A percentile compares a stretch with the other conserved stretches of the same genome.
These are phyloP conservation scores for Dreissena rostriformis DNA, from an alignment of 1,140 invertebrate genomes.

Conservation along the genomic window DNA sequence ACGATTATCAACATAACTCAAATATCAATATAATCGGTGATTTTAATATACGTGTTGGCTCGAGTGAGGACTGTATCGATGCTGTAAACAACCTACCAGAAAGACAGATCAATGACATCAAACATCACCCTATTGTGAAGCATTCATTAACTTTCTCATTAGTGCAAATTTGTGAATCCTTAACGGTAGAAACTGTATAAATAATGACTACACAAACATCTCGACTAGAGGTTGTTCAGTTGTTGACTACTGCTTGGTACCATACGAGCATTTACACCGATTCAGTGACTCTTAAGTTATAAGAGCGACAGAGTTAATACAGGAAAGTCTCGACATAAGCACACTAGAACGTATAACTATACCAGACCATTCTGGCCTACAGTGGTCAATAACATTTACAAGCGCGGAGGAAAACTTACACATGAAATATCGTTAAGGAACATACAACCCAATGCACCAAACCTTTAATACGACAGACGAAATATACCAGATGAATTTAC, in stretches of 20 bases:
- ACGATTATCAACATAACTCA: not conserved
- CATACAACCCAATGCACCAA: no score
- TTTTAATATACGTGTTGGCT: not conserved
- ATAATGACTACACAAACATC: not conserved
- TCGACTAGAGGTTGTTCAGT: not conserved
- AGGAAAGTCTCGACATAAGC: no score
- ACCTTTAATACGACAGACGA: no score
- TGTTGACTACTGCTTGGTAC: not conserved
- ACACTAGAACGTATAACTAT: no score
- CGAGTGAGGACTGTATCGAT: not conserved
- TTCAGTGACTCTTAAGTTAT: not conserved
- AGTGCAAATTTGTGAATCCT: not conserved
- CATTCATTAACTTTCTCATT: not conserved
- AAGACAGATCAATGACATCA: no score
- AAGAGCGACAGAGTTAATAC: not conserved
- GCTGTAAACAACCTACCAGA: not conserved
- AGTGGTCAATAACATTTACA: no score
- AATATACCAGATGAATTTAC: no score
- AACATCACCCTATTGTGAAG: not conserved
- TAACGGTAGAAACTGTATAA: constrained; percentile 4
- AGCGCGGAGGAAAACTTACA: no score
- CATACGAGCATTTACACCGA: not conserved
- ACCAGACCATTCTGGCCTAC: no score
- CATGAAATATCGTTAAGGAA: no score
- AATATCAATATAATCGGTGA: not conserved